Evolutionary conservation across 2,888 invertebrate species (phyloP).

Genomic region (Abscondita cerata): DNA sequence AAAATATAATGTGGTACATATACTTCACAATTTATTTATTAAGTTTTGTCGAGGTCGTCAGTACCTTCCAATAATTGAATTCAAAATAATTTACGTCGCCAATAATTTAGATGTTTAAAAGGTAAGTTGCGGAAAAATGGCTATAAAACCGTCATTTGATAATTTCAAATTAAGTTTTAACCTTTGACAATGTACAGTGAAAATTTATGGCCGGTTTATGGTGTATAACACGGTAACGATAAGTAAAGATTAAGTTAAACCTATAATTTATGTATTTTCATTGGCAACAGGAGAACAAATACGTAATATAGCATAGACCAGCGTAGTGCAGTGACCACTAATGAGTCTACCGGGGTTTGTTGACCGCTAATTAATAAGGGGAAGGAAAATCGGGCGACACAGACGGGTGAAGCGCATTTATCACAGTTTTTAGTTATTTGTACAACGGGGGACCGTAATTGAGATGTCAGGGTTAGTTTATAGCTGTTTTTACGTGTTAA

Average conservation of each 20-base stretch:
- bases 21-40: not conserved
- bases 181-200: slow-evolving; percentile 8
- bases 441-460: slow-evolving; percentile 29
- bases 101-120: too few species aligned
- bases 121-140: not conserved
- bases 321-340: slow-evolving; percentile 35
- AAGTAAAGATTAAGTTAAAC: slow-evolving; percentile 21
- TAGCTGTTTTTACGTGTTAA: slow-evolving; percentile 21
- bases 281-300: slow-evolving; percentile 30
- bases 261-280: slow-evolving; percentile 33
- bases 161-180: slow-evolving; percentile 14
- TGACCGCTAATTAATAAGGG: slow-evolving; percentile 38
- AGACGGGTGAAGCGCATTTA: slow-evolving; percentile 31
- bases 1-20: slow-evolving; percentile 1
- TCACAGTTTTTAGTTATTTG: slow-evolving; percentile 36
- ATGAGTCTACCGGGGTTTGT: slow-evolving; percentile 37
- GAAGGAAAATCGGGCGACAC: slow-evolving; percentile 29
- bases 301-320: slow-evolving; percentile 25
- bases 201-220: slow-evolving; percentile 14
- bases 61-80: too few species aligned
- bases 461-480: slow-evolving; percentile 31
- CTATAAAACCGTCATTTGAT: slow-evolving; percentile 11
- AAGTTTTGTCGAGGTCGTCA: too few species aligned
- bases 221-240: slow-evolving; percentile 14
- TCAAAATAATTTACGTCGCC: too few species aligned